A percentile compares a stretch with the other conserved stretches of the same genome.
Conservation (phyloP, 2,113 vertebrate species). For the Panurus biarmicus region DNA sequence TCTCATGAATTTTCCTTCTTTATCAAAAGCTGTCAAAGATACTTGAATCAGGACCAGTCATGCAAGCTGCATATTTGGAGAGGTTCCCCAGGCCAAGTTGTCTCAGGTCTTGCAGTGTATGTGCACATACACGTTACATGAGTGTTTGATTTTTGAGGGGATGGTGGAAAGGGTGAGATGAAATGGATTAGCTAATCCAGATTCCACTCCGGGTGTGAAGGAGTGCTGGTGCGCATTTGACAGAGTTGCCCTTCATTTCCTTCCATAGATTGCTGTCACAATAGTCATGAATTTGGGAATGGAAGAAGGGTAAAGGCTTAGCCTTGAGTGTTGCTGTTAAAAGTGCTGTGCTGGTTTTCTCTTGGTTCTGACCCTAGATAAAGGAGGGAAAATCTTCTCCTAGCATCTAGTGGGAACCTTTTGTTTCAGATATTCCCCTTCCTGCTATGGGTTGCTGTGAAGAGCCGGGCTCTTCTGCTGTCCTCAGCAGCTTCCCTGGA, state of each 20-base stretch:
- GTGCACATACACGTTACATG: background rate
- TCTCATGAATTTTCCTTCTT: background rate
- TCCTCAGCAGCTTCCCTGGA: background rate
- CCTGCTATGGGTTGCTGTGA: fast-evolving
- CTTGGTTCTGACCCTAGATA: background rate
- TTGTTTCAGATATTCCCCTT: background rate
- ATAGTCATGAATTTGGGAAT: background rate
- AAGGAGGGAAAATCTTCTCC: background rate
- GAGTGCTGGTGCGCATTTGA: background rate
- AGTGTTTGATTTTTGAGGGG: background rate
- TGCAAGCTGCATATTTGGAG: background rate
- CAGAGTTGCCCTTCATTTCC: background rate
- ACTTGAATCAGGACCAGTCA: background rate
- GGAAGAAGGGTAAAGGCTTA: background rate
- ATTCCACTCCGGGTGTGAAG: background rate
- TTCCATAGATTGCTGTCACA: background rate
- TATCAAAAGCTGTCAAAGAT: background rate
- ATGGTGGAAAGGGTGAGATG: background rate
- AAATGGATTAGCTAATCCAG: background rate
- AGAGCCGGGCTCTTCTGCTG: background rate
- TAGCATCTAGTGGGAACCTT: background rate
- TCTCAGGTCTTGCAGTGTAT: background rate
- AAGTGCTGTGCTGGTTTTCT: background rate
- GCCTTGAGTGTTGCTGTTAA: background rate
- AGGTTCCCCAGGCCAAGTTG: background rate